phyloP scores from a whole-genome alignment of 2,113 vertebrate genomes.

The Chaetura pelagica region DNA sequence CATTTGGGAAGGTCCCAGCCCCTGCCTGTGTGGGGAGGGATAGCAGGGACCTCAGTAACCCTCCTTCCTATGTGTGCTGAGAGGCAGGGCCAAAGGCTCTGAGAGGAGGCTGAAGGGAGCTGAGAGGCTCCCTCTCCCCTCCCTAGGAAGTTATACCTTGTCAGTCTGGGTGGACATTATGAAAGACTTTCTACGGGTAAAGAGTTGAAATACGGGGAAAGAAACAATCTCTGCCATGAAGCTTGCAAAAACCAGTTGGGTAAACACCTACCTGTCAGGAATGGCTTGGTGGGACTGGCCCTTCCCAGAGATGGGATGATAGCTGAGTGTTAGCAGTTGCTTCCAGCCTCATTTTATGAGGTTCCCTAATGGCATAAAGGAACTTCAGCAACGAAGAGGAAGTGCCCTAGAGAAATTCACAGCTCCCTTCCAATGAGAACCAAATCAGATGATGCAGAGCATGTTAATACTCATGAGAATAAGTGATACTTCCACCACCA shows the following conservation, averaged over 20 bases:
- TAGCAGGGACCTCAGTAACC: neutral
- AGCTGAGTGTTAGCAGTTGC: neutral
- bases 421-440: neutral
- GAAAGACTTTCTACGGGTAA: neutral
- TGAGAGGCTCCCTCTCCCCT: neutral
- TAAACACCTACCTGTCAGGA: neutral
- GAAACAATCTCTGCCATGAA: neutral
- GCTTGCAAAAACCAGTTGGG: neutral
- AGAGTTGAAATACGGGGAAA: neutral
- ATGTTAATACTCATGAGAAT: neutral
- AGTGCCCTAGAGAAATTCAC: neutral
- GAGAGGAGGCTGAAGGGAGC: too few relatives aligned
- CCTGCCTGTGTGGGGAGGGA: neutral
- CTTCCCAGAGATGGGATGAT: neutral
- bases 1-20: neutral
- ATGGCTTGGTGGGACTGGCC: neutral
- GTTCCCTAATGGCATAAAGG: neutral
- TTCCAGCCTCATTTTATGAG: neutral
- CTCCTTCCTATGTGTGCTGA: neutral
- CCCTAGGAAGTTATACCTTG: neutral
- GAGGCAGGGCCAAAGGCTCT: too few relatives aligned
- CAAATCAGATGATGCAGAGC: neutral
- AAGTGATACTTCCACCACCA: neutral
- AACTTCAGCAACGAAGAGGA: neutral
- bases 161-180: neutral